Evolutionary conservation across 1,140 invertebrate genomes (phyloP).

Genomic region (Pogonomyrmex barbatus): DNA sequence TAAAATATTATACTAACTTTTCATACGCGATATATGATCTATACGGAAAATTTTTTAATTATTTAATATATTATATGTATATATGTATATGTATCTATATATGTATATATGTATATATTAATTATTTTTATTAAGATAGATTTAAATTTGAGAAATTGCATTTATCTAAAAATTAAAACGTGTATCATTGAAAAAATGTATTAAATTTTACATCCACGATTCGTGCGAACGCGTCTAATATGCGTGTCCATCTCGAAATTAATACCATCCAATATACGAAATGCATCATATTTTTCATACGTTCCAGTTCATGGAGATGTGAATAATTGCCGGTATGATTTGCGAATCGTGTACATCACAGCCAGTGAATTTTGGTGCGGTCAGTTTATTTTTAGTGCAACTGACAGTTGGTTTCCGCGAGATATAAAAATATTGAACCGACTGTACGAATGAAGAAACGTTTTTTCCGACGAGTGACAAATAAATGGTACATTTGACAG

Average conservation of each 20-base stretch:
- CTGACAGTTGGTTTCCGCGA: constrained; percentile 51
- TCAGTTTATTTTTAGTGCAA: constrained; percentile 50
- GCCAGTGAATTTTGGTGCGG: constrained; percentile 27
- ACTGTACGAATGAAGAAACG: neutral
- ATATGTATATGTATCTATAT: neutral
- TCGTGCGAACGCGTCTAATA: constrained; percentile 44
- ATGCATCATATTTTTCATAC: constrained; percentile 43
- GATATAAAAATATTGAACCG: constrained; percentile 47
- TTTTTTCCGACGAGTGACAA: constrained; percentile 19
- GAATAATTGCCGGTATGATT: constrained; percentile 50
- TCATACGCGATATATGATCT: too few relatives aligned
- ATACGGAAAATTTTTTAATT: neutral
- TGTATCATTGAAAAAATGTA: neutral
- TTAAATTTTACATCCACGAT: constrained; percentile 23
- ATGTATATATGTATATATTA: neutral
- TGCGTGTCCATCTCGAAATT: constrained; percentile 29
- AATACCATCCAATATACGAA: constrained; percentile 29
- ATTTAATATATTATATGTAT: neutral
- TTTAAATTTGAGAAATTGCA: neutral
- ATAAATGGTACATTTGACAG: neutral
- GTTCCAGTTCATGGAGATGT: constrained; percentile 31
- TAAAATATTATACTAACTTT: too few relatives aligned
- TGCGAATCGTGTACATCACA: constrained; percentile 30
- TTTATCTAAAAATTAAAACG: neutral
- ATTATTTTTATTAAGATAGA: neutral